Conservation (phyloP, 2,797 vertebrate species). For the Phoebastria nigripes region DNA sequence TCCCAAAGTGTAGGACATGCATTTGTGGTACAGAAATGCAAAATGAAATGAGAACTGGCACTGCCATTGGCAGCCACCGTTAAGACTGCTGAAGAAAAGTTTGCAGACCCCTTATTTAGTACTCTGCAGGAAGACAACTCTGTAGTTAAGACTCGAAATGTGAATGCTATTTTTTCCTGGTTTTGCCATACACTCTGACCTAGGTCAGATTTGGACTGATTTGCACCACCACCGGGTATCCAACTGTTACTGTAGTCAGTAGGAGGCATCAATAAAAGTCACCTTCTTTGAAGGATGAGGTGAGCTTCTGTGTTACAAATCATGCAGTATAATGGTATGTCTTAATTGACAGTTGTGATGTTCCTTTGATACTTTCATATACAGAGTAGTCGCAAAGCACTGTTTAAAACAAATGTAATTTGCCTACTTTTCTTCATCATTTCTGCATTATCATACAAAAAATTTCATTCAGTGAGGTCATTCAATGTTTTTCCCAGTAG, state of each 20-base stretch:
- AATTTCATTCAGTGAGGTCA: fast-evolving
- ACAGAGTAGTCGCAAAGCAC: background rate
- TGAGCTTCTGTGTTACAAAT: background rate
- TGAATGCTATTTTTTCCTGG: background rate
- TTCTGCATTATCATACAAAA: background rate
- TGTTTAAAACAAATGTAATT: background rate
- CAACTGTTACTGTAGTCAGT: background rate
- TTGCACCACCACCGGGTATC: background rate
- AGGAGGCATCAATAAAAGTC: background rate
- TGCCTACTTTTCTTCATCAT: background rate
- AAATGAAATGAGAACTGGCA: background rate
- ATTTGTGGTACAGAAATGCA: background rate
- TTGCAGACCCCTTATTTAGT: background rate
- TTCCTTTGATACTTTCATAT: background rate
- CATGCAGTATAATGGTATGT: background rate
- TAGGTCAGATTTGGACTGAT: background rate
- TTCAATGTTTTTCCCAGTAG: background rate
- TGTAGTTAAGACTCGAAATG: background rate
- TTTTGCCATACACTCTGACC: background rate
- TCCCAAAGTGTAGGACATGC: background rate
- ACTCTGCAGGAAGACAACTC: background rate
- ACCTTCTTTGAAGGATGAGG: background rate
- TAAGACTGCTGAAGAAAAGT: background rate
- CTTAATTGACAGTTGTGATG: background rate
- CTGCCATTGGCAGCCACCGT: background rate